Percentiles rank a stretch among this genome's conserved stretches.
phyloP scores from a whole-genome alignment of 2,797 vertebrate species.

The Gobionotothen gibberifrons region DNA sequence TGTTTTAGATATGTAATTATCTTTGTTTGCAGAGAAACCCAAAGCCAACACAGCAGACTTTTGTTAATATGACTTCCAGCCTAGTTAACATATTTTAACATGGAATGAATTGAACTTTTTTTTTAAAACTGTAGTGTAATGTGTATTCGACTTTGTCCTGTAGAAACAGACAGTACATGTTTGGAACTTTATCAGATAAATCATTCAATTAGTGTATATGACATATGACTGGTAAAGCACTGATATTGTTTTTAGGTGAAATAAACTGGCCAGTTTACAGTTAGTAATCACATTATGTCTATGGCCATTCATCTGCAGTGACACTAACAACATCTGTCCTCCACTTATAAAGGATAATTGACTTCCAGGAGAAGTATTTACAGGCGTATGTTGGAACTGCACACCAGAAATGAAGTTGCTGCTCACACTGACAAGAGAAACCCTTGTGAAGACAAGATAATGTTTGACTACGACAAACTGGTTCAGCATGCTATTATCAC shows the following conservation, averaged over 20 bases:
- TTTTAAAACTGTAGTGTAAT: background rate
- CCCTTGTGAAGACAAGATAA: constrained; percentile 32
- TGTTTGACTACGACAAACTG: constrained; percentile 28
- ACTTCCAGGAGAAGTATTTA: constrained; percentile 51
- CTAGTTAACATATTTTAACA: too few relatives aligned
- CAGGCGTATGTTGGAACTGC: constrained; percentile 28
- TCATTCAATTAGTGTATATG: background rate
- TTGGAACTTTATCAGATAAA: background rate
- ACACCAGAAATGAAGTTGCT: constrained; percentile 33
- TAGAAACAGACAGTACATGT: background rate
- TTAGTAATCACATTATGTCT: constrained; percentile 4
- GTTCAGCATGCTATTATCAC: constrained; percentile 35
- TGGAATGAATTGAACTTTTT: background rate
- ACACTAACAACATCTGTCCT: constrained; percentile 31
- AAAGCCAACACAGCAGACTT: background rate
- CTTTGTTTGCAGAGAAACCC: background rate
- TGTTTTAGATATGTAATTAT: background rate
- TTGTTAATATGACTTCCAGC: too few relatives aligned
- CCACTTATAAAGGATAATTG: constrained; percentile 46
- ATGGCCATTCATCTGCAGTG: constrained; percentile 41
- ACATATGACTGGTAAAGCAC: background rate
- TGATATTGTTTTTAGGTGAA: background rate
- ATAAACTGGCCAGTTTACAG: background rate
- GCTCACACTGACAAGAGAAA: constrained; percentile 20
- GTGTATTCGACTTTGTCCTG: background rate